Evolutionary conservation across 2,113 vertebrate genomes (phyloP).

Genomic region (Perognathus longimembris): DNA sequence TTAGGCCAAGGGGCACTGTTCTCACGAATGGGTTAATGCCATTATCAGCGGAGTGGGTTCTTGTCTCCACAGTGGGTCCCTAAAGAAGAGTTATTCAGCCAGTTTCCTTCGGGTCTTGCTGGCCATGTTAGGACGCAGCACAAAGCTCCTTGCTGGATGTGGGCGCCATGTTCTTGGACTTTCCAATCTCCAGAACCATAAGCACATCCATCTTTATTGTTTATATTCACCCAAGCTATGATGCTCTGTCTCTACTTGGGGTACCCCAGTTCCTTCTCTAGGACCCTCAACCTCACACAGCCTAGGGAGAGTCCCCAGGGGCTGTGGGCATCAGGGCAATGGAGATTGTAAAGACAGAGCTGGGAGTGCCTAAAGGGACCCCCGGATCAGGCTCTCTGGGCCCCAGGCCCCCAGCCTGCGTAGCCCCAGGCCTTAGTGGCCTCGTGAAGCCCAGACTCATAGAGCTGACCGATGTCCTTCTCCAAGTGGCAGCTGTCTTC

Average conservation of each 20-base stretch:
- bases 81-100: background rate
- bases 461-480: background rate
- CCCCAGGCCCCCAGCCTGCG: background rate
- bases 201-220: background rate
- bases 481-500: slow-evolving; percentile 11
- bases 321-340: background rate
- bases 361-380: background rate
- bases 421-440: background rate
- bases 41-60: background rate
- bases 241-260: background rate
- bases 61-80: background rate
- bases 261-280: background rate
- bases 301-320: background rate
- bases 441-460: background rate
- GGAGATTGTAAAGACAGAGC: background rate
- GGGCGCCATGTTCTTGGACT: background rate
- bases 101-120: background rate
- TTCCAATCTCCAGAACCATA: background rate
- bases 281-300: background rate
- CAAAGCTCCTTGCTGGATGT: background rate
- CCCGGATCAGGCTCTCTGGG: background rate
- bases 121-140: background rate
- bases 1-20: background rate
- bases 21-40: background rate
- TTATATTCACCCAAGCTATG: too few relatives aligned